Evolutionary conservation across 2,888 invertebrate species (phyloP), one percentile per base, ranked within the genome.

Genomic region (Drosophila cracens): DNA sequence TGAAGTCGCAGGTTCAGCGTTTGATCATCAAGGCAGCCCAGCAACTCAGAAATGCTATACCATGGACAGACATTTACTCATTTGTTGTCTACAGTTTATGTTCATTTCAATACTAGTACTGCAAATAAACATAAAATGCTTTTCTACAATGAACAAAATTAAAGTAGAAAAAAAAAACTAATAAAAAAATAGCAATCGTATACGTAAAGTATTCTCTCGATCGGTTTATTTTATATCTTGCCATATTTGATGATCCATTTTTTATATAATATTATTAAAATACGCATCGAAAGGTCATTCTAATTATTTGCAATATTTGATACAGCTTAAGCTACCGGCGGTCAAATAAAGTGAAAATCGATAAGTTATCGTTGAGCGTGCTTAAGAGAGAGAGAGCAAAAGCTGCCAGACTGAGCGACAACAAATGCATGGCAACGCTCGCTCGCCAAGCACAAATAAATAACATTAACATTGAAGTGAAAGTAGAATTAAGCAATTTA

Each of bases 21-120:
- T 94, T 99, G 27, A 95, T 99, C 65, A 97, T 96, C 91, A 95
- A 96, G 90, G 99, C 99, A 21, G 93, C 96, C 96, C 2, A 94
- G 94, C 53, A 97, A 98, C 93, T 94, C 99, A n/a, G 95, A 96
- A 83, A 94, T 95, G 57, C 94, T 99, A 8, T 99, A 94, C 93
- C 94, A 94, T 65, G 99, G 99, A 10, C 31, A 10, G 10, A 33
- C 33, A 10, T 33, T 33, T 10, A 10, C 33, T 10, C 33, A 33
- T 33, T 33, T 10, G 33, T 33, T 33, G 33, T 33, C 33, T 4
- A 33, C 33, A 33, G 10, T 33, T 33, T 33, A 8, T 38, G 18
- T n/a, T 38, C 18, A 38, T 8, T 43, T 43, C 21, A 21, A 43
- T 6, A 13, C 7, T 7, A 21, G 21, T 21, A 13, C 43, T 43